Percentiles rank a stretch among this genome's conserved stretches.
These are phyloP conservation scores for Petromus typicus DNA, from an alignment of 2,113 vertebrate genomes.

Conservation along the genomic window DNA sequence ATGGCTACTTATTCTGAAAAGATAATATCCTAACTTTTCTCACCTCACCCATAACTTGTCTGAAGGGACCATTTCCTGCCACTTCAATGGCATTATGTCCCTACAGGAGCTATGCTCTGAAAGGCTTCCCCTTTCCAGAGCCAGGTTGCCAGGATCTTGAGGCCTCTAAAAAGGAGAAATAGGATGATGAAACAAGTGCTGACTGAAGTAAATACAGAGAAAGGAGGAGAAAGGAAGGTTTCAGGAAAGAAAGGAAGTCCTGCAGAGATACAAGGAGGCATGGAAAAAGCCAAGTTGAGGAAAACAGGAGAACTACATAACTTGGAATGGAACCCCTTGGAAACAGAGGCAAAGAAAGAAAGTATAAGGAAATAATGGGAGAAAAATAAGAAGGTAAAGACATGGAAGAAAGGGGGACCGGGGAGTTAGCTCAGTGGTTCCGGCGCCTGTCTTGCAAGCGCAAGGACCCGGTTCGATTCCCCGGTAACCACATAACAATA, in stretches of 20 bases:
- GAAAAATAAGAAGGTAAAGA: background rate
- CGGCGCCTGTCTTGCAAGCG: too few relatives aligned
- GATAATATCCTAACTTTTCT: slow-evolving; percentile 15
- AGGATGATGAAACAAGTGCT: background rate
- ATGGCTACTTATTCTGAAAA: background rate
- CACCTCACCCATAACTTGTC: slow-evolving; percentile 90
- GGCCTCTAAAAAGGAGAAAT: slow-evolving; percentile 81
- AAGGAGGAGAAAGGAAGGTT: accelerated
- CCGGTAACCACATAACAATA: too few relatives aligned
- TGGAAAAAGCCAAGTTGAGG: accelerated
- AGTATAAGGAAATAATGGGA: too few relatives aligned
- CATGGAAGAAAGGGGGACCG: background rate
- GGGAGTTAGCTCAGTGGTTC: too few relatives aligned
- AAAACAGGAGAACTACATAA: background rate
- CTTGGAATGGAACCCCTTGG: background rate
- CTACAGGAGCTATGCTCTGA: slow-evolving; percentile 91
- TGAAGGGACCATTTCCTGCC: slow-evolving; percentile 88
- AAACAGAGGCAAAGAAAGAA: background rate
- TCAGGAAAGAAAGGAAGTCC: background rate
- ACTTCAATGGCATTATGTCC: slow-evolving; percentile 88
- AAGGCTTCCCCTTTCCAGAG: slow-evolving; percentile 89
- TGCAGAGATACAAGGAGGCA: background rate
- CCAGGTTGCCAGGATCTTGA: slow-evolving; percentile 44
- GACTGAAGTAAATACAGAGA: background rate
- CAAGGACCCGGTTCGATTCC: too few relatives aligned